Percentiles rank a stretch among this genome's conserved stretches.
Conservation (phyloP, 2,888 invertebrate genomes). For the Mythimna albipuncta region DNA sequence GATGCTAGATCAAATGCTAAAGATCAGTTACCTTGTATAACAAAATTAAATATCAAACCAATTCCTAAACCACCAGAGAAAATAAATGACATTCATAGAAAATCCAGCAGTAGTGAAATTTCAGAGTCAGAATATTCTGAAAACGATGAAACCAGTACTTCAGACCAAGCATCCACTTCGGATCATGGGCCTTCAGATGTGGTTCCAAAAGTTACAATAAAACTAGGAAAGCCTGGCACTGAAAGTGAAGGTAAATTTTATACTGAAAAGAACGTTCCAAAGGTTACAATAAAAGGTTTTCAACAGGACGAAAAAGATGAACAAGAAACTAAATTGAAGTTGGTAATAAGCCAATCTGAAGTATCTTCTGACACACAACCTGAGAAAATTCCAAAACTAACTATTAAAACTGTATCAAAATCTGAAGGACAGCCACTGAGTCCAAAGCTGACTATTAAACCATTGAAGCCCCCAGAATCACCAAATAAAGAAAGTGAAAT, state of each 20-base stretch:
- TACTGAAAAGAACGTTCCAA: slow-evolving; percentile 86
- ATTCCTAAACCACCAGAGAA: slow-evolving; percentile 86
- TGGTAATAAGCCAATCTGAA: slow-evolving; percentile 83
- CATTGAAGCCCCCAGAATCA: slow-evolving; percentile 82
- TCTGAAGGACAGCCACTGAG: slow-evolving; percentile 83
- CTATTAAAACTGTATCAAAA: slow-evolving; percentile 84
- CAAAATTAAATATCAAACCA: slow-evolving; percentile 88
- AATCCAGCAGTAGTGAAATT: slow-evolving; percentile 89
- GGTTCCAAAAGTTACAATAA: slow-evolving; percentile 88
- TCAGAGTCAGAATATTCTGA: slow-evolving; percentile 89
- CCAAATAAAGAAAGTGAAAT: slow-evolving; percentile 73
- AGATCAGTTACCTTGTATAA: slow-evolving; percentile 82
- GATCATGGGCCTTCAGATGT: slow-evolving; percentile 82
- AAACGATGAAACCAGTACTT: slow-evolving; percentile 89
- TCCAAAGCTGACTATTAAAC: slow-evolving; percentile 89
- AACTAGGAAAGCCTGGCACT: slow-evolving; percentile 86
- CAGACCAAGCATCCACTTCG: slow-evolving; percentile 84
- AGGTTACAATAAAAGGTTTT: slow-evolving; percentile 85
- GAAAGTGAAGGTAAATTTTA: slow-evolving; percentile 86
- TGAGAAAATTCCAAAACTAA: slow-evolving; percentile 86
- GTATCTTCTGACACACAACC: slow-evolving; percentile 69
- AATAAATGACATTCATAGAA: slow-evolving; percentile 86
- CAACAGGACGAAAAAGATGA: slow-evolving; percentile 81
- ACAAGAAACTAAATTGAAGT: slow-evolving; percentile 82
- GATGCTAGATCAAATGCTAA: slow-evolving; percentile 66